Evolutionary conservation across 2,888 invertebrate species (phyloP).

Genomic region (Phlogophora meticulosa): DNA sequence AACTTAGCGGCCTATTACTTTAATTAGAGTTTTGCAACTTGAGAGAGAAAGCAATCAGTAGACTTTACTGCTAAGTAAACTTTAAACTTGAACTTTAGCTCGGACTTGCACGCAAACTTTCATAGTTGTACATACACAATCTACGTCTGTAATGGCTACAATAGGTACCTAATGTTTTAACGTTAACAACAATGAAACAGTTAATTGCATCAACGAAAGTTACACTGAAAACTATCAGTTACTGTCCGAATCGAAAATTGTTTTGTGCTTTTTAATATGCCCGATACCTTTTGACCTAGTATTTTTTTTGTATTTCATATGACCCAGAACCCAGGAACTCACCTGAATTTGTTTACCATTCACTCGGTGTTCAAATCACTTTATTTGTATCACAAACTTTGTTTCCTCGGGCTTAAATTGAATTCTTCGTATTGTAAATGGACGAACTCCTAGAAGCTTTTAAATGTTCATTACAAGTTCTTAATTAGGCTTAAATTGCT

Average conservation of each 20-base stretch:
- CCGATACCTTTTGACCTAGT: neutral
- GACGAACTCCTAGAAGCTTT: slow-evolving; percentile 19
- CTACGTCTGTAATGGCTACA: slow-evolving; percentile 25
- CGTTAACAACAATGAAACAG: slow-evolving; percentile 9
- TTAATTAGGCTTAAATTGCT: slow-evolving; percentile 25
- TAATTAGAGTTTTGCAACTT: slow-evolving; percentile 59
- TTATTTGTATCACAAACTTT: slow-evolving; percentile 1
- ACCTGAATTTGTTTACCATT: slow-evolving; percentile 8
- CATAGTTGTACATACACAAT: slow-evolving; percentile 37
- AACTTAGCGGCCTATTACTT: slow-evolving; percentile 55
- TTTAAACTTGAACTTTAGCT: slow-evolving; percentile 51
- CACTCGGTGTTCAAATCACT: slow-evolving; percentile 14
- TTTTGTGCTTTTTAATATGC: slow-evolving; percentile 1
- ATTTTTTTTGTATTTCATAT: neutral
- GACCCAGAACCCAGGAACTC: neutral
- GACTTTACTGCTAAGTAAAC: slow-evolving; percentile 44
- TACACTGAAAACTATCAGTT: neutral
- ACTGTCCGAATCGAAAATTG: neutral
- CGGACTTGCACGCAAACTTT: slow-evolving; percentile 42
- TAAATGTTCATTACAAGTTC: slow-evolving; percentile 26
- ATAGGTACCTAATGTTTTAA: slow-evolving; percentile 10
- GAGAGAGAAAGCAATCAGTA: slow-evolving; percentile 57
- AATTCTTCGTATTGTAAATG: slow-evolving; percentile 23
- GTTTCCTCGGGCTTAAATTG: slow-evolving; percentile 21
- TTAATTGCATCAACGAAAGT: neutral